A percentile compares a stretch with the other conserved stretches of the same genome.
Conservation (phyloP, 1,140 invertebrate species). For the Aphis craccivora region DNA sequence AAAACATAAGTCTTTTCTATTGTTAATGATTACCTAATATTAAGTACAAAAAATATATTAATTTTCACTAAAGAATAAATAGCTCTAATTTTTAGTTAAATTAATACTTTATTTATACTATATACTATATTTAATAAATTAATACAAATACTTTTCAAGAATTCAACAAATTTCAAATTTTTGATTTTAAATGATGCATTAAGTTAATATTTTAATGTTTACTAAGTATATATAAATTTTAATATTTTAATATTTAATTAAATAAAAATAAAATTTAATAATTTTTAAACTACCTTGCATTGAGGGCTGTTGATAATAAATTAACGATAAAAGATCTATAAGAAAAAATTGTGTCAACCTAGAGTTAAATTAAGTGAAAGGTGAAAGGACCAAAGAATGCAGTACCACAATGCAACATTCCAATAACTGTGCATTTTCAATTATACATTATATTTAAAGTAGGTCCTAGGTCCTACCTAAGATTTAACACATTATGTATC, state of each 20-base stretch:
- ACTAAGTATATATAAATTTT: neutral
- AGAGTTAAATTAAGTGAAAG: conserved; percentile 50
- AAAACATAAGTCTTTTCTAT: too few relatives aligned
- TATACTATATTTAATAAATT: too few relatives aligned
- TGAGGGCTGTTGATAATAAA: neutral
- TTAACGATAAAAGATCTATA: neutral
- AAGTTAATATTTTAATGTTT: neutral
- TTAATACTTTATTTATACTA: too few relatives aligned
- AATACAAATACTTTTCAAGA: neutral
- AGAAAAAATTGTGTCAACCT: conserved; percentile 41
- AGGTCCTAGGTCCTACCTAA: neutral
- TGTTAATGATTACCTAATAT: neutral
- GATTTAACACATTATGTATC: neutral
- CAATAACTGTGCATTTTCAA: conserved; percentile 47
- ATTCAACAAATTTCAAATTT: neutral
- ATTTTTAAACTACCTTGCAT: neutral
- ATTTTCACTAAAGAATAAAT: neutral
- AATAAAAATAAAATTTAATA: neutral
- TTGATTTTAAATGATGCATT: neutral
- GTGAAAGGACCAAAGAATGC: conserved; percentile 41
- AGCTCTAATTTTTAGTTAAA: neutral
- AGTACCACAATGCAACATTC: conserved; percentile 31
- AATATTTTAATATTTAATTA: neutral
- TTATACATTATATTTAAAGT: conserved; percentile 24
- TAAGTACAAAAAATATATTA: neutral